Percentiles rank a stretch among this genome's conserved stretches.
These are phyloP conservation scores for Thryonomys swinderianus DNA, from an alignment of 2,113 vertebrate genomes.

Conservation along the genomic window DNA sequence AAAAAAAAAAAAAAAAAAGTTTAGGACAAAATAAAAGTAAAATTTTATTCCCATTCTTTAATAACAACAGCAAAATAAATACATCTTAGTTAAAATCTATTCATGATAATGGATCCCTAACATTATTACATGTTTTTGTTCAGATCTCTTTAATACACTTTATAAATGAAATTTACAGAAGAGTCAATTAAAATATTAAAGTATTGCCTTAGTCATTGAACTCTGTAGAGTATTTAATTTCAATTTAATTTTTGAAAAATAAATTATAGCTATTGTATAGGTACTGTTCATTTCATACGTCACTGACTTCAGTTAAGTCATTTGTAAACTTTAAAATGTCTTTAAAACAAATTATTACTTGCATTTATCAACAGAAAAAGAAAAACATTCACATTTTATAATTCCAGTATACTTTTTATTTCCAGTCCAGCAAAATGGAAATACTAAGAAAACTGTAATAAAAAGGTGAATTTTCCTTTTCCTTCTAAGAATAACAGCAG, in stretches of 20 bases:
- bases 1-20: too few relatives aligned
- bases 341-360: constrained; percentile 39
- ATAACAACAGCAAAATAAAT: constrained; percentile 5
- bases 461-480: constrained; percentile 66
- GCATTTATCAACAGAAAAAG: background rate
- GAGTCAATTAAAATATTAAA: constrained; percentile 9
- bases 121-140: background rate
- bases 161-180: background rate
- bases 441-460: constrained; percentile 41
- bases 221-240: background rate
- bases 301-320: background rate
- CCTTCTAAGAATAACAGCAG: constrained; percentile 51
- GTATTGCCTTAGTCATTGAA: background rate
- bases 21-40: constrained; percentile 22
- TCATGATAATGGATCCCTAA: background rate
- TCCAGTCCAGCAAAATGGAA: constrained; percentile 41
- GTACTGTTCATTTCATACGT: background rate
- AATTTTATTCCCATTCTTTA: background rate
- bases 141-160: background rate
- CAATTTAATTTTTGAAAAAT: constrained; percentile 15
- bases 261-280: background rate
- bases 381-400: constrained; percentile 25
- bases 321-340: background rate
- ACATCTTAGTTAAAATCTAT: background rate
- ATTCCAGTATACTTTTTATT: constrained; percentile 45